These are phyloP conservation scores for Camptogramma bilineatum DNA, from an alignment of 2,888 invertebrate species.

Conservation along the genomic window DNA sequence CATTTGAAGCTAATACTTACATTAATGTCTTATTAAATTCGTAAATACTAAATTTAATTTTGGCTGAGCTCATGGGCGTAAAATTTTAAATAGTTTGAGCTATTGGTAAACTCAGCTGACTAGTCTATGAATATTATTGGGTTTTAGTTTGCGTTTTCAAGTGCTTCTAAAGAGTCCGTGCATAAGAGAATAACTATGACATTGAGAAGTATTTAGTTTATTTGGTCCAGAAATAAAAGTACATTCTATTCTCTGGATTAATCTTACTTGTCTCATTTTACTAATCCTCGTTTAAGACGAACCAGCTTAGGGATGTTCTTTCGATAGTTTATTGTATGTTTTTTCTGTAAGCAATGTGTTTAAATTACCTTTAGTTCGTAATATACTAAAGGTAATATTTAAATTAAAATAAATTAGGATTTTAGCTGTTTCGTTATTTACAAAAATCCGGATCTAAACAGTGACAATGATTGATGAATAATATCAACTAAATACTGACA, in stretches of 20 bases:
- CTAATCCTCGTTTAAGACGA: too few species aligned
- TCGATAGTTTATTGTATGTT: too few species aligned
- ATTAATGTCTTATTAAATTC: constrained; percentile 43
- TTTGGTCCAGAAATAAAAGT: not conserved
- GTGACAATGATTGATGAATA: constrained; percentile 1
- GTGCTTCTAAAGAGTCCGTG: not conserved
- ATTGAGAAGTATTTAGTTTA: not conserved
- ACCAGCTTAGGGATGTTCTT: too few species aligned
- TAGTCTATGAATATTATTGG: constrained; percentile 8
- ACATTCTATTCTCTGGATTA: not conserved
- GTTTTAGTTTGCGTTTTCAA: not conserved
- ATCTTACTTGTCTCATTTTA: too few species aligned
- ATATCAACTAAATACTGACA: not conserved
- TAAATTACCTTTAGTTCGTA: not conserved
- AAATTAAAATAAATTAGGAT: too few species aligned
- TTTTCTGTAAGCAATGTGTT: too few species aligned
- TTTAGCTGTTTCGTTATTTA: not conserved
- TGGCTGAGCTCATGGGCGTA: constrained; percentile 31
- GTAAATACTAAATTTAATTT: constrained; percentile 40
- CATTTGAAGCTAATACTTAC: constrained; percentile 56
- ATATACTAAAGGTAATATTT: too few species aligned
- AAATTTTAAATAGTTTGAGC: constrained; percentile 23
- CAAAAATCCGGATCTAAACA: not conserved
- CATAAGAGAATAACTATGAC: not conserved
- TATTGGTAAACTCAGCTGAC: constrained; percentile 32